These are phyloP conservation scores for Leptopilina drosophilae DNA, from an alignment of 2,888 invertebrate genomes.

Conservation along the genomic window DNA sequence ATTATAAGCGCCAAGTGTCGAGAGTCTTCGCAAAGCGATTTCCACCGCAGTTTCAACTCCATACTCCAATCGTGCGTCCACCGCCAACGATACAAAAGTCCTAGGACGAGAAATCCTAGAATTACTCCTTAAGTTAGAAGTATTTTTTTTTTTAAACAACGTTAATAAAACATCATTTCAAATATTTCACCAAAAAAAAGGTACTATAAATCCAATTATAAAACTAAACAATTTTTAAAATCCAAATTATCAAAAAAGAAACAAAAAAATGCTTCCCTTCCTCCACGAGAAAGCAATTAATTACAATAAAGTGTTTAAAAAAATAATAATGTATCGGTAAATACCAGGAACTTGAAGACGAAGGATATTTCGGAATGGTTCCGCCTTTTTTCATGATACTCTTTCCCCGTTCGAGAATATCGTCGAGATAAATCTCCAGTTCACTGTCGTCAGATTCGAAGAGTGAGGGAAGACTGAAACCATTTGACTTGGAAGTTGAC, in stretches of 20 bases:
- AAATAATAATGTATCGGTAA: background rate
- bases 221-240: no score
- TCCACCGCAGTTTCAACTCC: constrained; percentile 89
- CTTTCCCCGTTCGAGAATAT: constrained; percentile 81
- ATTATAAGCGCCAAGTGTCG: constrained; percentile 83
- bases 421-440: constrained; percentile 87
- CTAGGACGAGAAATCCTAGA: constrained; percentile 70
- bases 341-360: constrained; percentile 70
- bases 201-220: no score
- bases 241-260: no score
- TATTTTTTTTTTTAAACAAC: background rate
- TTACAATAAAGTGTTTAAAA: no score
- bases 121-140: no score
- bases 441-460: constrained; percentile 91
- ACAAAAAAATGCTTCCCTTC: no score
- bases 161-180: constrained; percentile 31
- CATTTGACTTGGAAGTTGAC: constrained; percentile 74
- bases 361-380: constrained; percentile 72
- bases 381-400: constrained; percentile 80
- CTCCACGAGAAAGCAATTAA: no score
- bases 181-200: background rate
- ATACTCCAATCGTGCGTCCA: constrained; percentile 88
- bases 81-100: constrained; percentile 81
- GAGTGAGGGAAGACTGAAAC: constrained; percentile 82
- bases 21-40: constrained; percentile 84